Conservation (phyloP, 37 sponge, comb jelly and placozoan genomes). For the Haliclona indistincta region DNA sequence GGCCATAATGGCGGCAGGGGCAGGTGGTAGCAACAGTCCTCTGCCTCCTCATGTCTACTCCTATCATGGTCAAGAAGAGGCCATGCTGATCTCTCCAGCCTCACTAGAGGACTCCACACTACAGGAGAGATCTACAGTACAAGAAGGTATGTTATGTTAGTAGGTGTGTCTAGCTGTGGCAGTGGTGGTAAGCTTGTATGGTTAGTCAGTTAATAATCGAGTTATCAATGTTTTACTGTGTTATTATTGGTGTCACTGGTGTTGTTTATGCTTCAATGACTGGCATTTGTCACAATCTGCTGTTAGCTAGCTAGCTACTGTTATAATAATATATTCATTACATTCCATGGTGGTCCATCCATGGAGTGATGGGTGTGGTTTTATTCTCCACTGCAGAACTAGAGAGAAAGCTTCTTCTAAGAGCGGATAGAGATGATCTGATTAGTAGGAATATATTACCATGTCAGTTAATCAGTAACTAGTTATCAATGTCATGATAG, state of each 20-base stretch:
- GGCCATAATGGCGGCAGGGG: too few species aligned
- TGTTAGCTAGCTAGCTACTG: not conserved
- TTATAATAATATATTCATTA: not conserved
- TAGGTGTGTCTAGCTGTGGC: too few species aligned
- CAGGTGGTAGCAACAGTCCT: too few species aligned
- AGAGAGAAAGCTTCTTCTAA: constrained; percentile 46
- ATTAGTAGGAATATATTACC: constrained; percentile 66
- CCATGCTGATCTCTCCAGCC: too few species aligned
- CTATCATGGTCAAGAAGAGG: too few species aligned
- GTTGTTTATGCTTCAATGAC: not conserved
- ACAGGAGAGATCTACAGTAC: too few species aligned
- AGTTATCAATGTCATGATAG: not conserved
- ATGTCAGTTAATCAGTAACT: constrained; percentile 27
- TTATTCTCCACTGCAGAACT: constrained; percentile 32
- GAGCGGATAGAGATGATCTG: constrained; percentile 52
- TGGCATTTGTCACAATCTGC: not conserved
- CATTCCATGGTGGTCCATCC: not conserved
- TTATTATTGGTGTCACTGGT: not conserved
- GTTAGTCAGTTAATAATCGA: too few species aligned
- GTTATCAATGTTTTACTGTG: too few species aligned
- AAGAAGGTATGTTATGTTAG: too few species aligned
- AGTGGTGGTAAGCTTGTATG: too few species aligned
- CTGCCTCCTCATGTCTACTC: too few species aligned
- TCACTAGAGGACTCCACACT: too few species aligned
- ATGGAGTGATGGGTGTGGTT: not conserved